Conservation (phyloP, 2,113 vertebrate species). For the Microtus ochrogaster region DNA sequence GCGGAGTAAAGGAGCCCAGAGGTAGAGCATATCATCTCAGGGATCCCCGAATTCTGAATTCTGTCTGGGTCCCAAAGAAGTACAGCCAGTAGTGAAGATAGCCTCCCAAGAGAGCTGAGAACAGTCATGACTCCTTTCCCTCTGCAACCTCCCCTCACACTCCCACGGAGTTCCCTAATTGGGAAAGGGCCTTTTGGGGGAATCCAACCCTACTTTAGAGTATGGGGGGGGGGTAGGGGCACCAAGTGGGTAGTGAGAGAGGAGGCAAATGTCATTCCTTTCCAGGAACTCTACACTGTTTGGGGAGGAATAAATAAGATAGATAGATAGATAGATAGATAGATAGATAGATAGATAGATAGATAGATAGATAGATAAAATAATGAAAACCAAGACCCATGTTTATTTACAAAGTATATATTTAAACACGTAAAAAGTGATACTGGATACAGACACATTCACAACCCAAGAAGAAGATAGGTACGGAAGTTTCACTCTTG, state of each 20-base stretch:
- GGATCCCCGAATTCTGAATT: not conserved
- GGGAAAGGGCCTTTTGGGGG: not conserved
- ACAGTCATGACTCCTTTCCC: rapidly evolving
- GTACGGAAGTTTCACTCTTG: constrained; percentile 83
- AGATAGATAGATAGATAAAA: not conserved
- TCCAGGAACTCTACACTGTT: not conserved
- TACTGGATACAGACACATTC: constrained; percentile 87
- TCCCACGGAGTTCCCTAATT: not conserved
- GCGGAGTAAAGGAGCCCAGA: not conserved
- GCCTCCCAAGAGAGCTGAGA: not conserved
- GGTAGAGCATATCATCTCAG: not conserved
- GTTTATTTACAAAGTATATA: constrained; percentile 92
- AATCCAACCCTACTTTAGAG: not conserved
- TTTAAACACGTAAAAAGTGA: constrained; percentile 90
- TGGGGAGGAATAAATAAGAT: not conserved
- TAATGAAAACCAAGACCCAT: constrained; percentile 63
- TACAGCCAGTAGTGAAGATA: no score
- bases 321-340: not conserved
- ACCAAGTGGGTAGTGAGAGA: rapidly evolving
- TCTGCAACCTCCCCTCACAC: not conserved
- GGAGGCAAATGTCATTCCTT: not conserved
- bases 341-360: not conserved
- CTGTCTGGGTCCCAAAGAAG: not conserved
- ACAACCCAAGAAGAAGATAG: constrained; percentile 87
- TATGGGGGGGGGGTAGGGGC: not conserved